Evolutionary conservation across 2,113 vertebrate species (phyloP).

Genomic region (Epinephelus fuscoguttatus): DNA sequence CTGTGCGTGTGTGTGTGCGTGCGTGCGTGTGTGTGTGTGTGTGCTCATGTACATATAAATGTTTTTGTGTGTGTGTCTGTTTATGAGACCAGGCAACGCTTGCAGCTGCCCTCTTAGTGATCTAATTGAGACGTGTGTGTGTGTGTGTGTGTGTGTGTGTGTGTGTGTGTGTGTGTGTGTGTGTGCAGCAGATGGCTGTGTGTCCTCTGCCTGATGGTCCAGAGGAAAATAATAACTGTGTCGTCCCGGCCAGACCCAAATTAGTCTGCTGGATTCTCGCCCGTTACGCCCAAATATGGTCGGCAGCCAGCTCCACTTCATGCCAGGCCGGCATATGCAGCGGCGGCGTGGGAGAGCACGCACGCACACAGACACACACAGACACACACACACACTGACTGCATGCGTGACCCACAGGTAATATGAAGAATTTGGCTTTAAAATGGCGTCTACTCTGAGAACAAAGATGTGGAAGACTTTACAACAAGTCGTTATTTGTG

Average conservation of each 20-base stretch:
- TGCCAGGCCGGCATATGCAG: conserved; percentile 97
- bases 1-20: conserved; percentile 5
- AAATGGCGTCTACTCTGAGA: not conserved
- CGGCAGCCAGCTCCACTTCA: conserved; percentile 87
- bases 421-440: not conserved
- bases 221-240: conserved; percentile 98
- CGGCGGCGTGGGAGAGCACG: conserved; percentile 37
- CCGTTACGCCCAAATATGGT: conserved; percentile 75
- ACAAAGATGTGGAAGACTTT: not conserved
- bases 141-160: conserved; percentile 93
- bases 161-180: conserved; percentile 56
- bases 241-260: conserved; percentile 98
- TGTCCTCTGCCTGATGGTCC: conserved; percentile 98
- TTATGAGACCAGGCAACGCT: conserved; percentile 45
- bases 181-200: conserved; percentile 97
- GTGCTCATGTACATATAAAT: conserved; percentile 20
- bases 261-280: conserved; percentile 97
- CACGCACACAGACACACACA: conserved; percentile 40
- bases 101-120: conserved; percentile 92
- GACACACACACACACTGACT: conserved; percentile 25
- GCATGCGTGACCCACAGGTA: conserved; percentile 9
- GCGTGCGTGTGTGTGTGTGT: conserved; percentile 21
- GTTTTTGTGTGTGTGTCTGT: conserved; percentile 17
- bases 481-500: too few species aligned
- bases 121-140: conserved; percentile 99